Evolutionary conservation across 2,113 vertebrate species (phyloP).

Genomic region (Platanista minor): DNA sequence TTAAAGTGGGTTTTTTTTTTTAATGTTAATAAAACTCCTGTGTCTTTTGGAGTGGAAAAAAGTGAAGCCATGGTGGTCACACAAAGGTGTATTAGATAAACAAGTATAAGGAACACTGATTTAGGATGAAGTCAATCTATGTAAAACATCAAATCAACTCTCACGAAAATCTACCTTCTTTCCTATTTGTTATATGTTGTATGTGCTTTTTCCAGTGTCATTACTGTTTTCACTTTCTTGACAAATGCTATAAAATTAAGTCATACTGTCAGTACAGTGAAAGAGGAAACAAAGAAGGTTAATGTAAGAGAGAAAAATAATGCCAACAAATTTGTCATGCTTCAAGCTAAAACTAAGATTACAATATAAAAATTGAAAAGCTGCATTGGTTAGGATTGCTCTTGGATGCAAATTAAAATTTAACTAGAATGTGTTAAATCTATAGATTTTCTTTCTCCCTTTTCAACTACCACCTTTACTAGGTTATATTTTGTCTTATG

Average conservation of each 20-base stretch:
- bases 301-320: not conserved
- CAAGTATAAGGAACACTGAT: not conserved
- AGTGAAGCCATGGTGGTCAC: not conserved
- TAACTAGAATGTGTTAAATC: not conserved
- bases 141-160: not conserved
- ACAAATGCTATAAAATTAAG: not conserved
- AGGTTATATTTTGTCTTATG: not conserved
- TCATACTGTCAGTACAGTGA: not conserved
- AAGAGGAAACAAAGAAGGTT: not conserved
- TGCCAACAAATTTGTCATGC: not conserved
- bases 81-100: not conserved
- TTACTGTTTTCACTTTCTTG: not conserved
- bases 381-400: not conserved
- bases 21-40: not conserved
- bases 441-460: not conserved
- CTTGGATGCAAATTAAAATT: not conserved
- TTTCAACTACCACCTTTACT: not conserved
- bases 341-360: not conserved
- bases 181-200: not conserved
- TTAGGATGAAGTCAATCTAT: not conserved
- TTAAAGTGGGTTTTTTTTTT: not conserved
- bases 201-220: not conserved
- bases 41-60: not conserved
- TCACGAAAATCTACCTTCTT: not conserved
- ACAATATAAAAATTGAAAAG: not conserved